A percentile compares a stretch with the other conserved stretches of the same genome.
Evolutionary conservation across 2,797 vertebrate genomes (phyloP).

Genomic region (Aselliscus stoliczkanus): DNA sequence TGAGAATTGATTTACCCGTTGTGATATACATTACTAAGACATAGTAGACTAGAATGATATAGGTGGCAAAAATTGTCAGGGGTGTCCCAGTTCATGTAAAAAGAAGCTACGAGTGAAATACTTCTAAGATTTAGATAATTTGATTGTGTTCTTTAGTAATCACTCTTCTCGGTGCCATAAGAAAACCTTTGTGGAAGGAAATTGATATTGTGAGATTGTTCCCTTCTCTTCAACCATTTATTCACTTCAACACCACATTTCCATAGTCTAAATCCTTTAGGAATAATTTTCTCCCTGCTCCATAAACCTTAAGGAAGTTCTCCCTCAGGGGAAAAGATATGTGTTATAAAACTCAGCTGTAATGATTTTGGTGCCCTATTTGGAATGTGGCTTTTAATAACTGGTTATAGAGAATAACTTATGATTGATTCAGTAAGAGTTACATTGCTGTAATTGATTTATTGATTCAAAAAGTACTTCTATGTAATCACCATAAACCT

Average conservation of each 20-base stretch:
- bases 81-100: background rate
- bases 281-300: background rate
- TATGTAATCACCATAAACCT: background rate
- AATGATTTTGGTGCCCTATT: background rate
- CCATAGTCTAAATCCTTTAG: background rate
- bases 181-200: background rate
- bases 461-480: background rate
- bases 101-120: background rate
- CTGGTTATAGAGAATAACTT: background rate
- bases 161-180: background rate
- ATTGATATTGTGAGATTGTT: background rate
- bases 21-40: background rate
- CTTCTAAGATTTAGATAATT: background rate
- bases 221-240: background rate
- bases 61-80: background rate
- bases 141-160: background rate
- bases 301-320: background rate
- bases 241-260: background rate
- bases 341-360: background rate
- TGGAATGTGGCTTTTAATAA: background rate
- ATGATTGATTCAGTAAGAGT: background rate
- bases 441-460: background rate
- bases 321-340: background rate
- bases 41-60: background rate
- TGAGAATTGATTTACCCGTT: background rate